These are phyloP conservation scores for Eristalis arbustorum DNA, from an alignment of 2,888 invertebrate species.

Conservation along the genomic window DNA sequence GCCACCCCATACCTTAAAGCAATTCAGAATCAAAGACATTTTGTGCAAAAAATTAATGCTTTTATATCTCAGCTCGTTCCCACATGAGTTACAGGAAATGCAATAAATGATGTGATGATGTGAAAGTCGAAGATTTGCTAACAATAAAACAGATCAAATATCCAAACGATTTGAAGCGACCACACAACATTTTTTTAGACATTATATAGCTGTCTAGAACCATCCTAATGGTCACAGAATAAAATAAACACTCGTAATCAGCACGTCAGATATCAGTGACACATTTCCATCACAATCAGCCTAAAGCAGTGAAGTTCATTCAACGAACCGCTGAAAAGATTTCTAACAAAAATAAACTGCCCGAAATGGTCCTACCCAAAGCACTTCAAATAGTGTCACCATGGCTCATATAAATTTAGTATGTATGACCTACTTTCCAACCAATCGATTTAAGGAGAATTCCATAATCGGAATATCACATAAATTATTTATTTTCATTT, in stretches of 20 bases:
- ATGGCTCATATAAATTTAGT: neutral
- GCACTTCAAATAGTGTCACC: constrained; percentile 23
- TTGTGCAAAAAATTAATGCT: too few species aligned
- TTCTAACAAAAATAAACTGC: neutral
- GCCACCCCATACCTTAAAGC: too few species aligned
- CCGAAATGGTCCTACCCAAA: constrained; percentile 31
- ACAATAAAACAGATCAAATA: too few species aligned
- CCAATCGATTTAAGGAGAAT: neutral
- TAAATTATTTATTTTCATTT: constrained; percentile 6
- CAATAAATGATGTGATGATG: too few species aligned
- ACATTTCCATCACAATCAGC: neutral
- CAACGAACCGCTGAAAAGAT: neutral
- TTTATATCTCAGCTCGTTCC: too few species aligned
- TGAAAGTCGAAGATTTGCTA: too few species aligned
- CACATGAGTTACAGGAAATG: too few species aligned
- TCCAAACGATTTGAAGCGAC: too few species aligned
- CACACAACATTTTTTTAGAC: too few species aligned
- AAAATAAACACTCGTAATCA: neutral
- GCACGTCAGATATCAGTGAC: neutral
- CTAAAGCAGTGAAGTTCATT: neutral
- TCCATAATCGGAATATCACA: neutral
- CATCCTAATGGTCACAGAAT: neutral
- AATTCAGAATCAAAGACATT: too few species aligned
- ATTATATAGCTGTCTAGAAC: neutral
- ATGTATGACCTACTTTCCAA: neutral